Percentiles rank a stretch among this genome's conserved stretches.
phyloP scores from a whole-genome alignment of 2,888 invertebrate species.

The Nemapogon koenigi region DNA sequence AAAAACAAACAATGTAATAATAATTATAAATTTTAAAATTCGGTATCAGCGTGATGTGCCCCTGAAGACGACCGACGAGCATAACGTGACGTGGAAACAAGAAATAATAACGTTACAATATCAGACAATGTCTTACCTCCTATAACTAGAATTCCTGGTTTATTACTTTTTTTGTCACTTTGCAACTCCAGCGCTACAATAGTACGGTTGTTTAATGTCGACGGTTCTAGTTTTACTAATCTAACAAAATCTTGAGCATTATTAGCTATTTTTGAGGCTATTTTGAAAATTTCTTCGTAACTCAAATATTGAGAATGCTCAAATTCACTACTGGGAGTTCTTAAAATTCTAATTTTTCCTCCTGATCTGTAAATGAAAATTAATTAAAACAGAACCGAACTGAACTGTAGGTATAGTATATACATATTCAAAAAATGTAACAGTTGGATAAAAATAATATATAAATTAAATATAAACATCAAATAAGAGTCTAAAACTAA shows the following conservation, averaged over 20 bases:
- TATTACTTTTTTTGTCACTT: constrained; percentile 38
- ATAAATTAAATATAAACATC: no score
- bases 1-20: background rate
- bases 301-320: constrained; percentile 29
- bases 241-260: constrained; percentile 33
- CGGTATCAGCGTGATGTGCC: no score
- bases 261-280: constrained; percentile 23
- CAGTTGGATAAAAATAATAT: no score
- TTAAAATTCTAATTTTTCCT: constrained; percentile 34
- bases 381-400: constrained; percentile 1
- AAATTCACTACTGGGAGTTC: constrained; percentile 23
- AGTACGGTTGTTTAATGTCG: constrained; percentile 33
- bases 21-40: background rate
- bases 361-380: constrained; percentile 34
- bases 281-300: constrained; percentile 22
- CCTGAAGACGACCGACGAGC: background rate
- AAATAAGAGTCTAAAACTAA: no score
- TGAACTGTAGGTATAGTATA: no score
- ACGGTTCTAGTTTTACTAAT: constrained; percentile 26
- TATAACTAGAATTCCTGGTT: constrained; percentile 49
- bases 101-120: background rate
- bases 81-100: background rate
- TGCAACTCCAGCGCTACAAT: constrained; percentile 42
- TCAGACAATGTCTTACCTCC: constrained; percentile 28
- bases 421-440: no score